Evolutionary conservation across 2,113 vertebrate species (phyloP), one percentile per base, ranked within the genome.

Genomic region (Tachycineta bicolor): DNA sequence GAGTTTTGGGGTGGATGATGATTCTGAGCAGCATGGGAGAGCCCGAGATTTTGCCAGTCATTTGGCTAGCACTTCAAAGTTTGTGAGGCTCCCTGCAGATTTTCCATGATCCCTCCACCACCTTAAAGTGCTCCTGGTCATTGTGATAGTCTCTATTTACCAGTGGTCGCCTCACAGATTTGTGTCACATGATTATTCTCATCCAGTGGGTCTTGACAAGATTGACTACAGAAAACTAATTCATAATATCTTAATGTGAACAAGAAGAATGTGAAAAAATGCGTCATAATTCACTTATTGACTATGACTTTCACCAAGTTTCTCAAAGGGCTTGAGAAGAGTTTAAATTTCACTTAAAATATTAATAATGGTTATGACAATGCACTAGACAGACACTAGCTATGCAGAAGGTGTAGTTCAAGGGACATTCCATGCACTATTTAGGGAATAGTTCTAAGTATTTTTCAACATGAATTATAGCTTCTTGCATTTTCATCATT

Each of bases 1-100:
- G 70, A 29, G 28, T 76, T 95, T 97, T 85, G 90, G 37, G 31
- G 73, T 78, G 75, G 49, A 80, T 88, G 78, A 82, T 76, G 82
- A 39, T 91, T 46, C 49, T 85, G 84, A 87, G 25, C 49, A 94
- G 74, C 3, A 10, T 76, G 87, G 77, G 89, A 94, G 83, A 89
- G 37, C 33, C 31, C 92, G 62, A 89, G 49, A 79, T 87, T 87
- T 84, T 64, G 81, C 44, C 82, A 77, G 59, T 88, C 87, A 67
- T 90, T 91, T 96, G 93, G 82, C 56, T 55, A 55, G 22, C 24
- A 90, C 87, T 93, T 91, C 82, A 87, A 95, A 94, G 83, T 70
- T 90, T 9, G 10, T 29, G 52, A 90, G 55, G 79, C 71, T 91
- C 96, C 77, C 75, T 83, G 78, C 23, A 67, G 75, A 64, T 73